Percentiles rank a stretch among this genome's conserved stretches.
Evolutionary conservation across 2,888 invertebrate genomes (phyloP).

Genomic region (Geophilus truncorum): DNA sequence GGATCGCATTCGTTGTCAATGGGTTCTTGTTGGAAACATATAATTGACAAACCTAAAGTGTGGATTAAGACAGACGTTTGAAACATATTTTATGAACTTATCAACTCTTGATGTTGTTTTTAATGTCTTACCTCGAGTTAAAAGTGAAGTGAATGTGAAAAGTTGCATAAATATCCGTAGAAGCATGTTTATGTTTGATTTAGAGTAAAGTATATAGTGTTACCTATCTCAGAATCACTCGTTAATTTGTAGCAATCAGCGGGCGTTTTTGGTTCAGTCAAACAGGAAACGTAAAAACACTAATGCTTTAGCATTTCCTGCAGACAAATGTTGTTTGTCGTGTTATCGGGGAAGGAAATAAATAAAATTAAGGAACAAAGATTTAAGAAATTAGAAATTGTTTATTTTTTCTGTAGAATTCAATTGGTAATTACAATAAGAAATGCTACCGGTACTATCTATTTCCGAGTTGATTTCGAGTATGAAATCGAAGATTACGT

Average conservation of each 20-base stretch:
- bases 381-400: too few species aligned
- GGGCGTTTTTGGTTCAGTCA: not conserved
- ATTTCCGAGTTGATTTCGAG: too few species aligned
- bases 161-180: not conserved
- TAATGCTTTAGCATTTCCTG: not conserved
- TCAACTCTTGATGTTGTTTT: too few species aligned
- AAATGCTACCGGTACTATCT: too few species aligned
- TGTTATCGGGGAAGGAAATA: not conserved
- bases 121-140: not conserved
- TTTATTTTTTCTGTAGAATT: too few species aligned
- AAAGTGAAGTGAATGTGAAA: not conserved
- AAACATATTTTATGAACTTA: not conserved
- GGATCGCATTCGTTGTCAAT: not conserved
- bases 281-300: not conserved
- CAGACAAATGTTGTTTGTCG: not conserved
- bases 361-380: too few species aligned
- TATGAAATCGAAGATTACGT: too few species aligned
- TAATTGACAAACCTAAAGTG: not conserved
- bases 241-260: not conserved
- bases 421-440: too few species aligned
- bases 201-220: too few species aligned
- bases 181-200: not conserved
- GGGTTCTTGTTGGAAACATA: not conserved
- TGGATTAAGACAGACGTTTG: not conserved
- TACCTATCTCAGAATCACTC: not conserved